Evolutionary conservation across 2,113 vertebrate genomes (phyloP), one percentile per base, ranked within the genome.

Genomic region (Gopherus flavomarginatus): DNA sequence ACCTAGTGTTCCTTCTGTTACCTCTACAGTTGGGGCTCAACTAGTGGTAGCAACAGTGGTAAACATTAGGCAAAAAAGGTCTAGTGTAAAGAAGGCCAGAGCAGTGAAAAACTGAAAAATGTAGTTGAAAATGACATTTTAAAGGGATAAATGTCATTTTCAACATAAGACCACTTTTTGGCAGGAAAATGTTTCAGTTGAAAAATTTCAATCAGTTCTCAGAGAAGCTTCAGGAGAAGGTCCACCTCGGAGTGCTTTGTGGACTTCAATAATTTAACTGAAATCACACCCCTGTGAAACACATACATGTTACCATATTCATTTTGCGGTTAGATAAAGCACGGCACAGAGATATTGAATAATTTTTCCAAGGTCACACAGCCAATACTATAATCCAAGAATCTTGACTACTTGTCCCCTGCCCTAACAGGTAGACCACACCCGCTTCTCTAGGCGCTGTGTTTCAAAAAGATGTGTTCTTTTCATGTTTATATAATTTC

Each of bases 341-440:
- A 52, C 90, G 69, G 69, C 49, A 87, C 57, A 47, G 78, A 83
- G 54, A 85, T 35, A 72, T 50, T 4, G 3, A 52, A 27, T n/a
- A 35, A 49, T 89, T 81, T 24, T 57, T 44, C 38, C 31, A 54
- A 35, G 11, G 49, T 72, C n/a, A 72, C 19, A 72, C 3, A 21
- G 19, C 17, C 35, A 38, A 35, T 10, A 22, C 69, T n/a, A 6
- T 0, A 2, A 81, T 42, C 52, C 49, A 21, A 0, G 0, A 19
- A 31, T 8, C 52, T 81, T 81, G 31, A n/a, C 65, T 38, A 14
- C 65, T 8, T 21, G 10, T 72, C n/a, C 49, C 50, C 35, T 72
- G 6, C 11, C 31, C 6, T 53, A 21, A 50, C 80, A 52, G 11
- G 12, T n/a, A 31, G 57, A 6, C 21, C 3, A 4, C 24, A n/a